phyloP scores from a whole-genome alignment of 1,140 invertebrate genomes.

The Drosophila sturtevanti region DNA sequence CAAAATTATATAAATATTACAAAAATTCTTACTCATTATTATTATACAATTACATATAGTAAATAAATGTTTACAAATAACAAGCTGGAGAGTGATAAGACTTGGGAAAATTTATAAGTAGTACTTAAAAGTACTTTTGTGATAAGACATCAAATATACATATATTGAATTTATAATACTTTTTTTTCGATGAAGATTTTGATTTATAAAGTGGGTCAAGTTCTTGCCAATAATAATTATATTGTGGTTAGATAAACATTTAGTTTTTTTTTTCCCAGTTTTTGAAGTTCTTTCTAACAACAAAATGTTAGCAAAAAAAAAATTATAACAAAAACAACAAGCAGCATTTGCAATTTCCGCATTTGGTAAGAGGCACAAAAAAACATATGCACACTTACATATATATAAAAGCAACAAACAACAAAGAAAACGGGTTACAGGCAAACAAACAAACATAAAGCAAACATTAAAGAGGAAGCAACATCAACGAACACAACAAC shows the following conservation, averaged over 20 bases:
- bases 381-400: background rate
- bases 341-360: constrained; percentile 49
- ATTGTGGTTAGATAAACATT: constrained; percentile 31
- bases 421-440: constrained; percentile 34
- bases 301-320: background rate
- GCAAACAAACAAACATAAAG: constrained; percentile 51
- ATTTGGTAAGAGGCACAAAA: constrained; percentile 45
- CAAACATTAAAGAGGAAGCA: constrained; percentile 66
- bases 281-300: background rate
- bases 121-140: background rate
- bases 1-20: constrained; percentile 13
- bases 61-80: background rate
- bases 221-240: constrained; percentile 9
- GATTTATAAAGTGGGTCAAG: constrained; percentile 42
- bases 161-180: background rate
- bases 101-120: background rate
- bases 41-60: background rate
- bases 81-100: constrained; percentile 13
- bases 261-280: background rate
- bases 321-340: background rate
- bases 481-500: constrained; percentile 23
- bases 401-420: constrained; percentile 45
- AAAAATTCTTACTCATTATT: constrained; percentile 19
- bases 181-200: background rate
- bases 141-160: constrained; percentile 31